A percentile compares a stretch with the other conserved stretches of the same genome.
phyloP scores from a whole-genome alignment of 2,888 invertebrate genomes.

The Emmelina monodactyla region DNA sequence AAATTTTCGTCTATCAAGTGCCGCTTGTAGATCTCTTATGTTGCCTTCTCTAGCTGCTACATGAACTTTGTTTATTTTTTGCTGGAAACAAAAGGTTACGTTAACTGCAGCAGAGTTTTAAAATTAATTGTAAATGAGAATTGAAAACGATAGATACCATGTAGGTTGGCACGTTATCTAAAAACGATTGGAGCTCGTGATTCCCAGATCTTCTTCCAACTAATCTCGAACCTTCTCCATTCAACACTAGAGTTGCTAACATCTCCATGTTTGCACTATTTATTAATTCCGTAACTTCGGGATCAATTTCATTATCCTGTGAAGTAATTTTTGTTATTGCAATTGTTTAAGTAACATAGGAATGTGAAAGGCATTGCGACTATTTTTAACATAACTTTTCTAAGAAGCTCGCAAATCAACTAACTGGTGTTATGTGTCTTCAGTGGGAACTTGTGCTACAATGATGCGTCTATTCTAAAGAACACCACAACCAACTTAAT shows the following conservation, averaged over 20 bases:
- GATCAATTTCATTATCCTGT: conserved; percentile 66
- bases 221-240: conserved; percentile 84
- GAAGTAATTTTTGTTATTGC: conserved; percentile 14
- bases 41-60: conserved; percentile 85
- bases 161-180: conserved; percentile 86
- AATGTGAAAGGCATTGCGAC: conserved; percentile 31
- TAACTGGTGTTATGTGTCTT: conserved; percentile 47
- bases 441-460: conserved; percentile 53
- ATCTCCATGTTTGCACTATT: conserved; percentile 86
- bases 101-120: too few species aligned
- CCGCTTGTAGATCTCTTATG: conserved; percentile 82
- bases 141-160: conserved; percentile 69
- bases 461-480: conserved; percentile 50
- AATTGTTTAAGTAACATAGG: conserved; percentile 1
- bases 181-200: conserved; percentile 83
- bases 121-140: neutral
- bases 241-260: conserved; percentile 86
- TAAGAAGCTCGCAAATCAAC: conserved; percentile 62
- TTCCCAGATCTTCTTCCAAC: conserved; percentile 74
- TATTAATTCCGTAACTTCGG: conserved; percentile 72
- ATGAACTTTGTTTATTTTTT: conserved; percentile 90
- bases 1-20: conserved; percentile 88
- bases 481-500: conserved; percentile 55
- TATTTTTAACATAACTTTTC: conserved; percentile 33
- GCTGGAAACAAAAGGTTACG: conserved; percentile 65